Percentiles rank a stretch among this genome's conserved stretches.
These are phyloP conservation scores for Glossosoma conforme DNA, from an alignment of 1,140 invertebrate genomes.

Conservation along the genomic window DNA sequence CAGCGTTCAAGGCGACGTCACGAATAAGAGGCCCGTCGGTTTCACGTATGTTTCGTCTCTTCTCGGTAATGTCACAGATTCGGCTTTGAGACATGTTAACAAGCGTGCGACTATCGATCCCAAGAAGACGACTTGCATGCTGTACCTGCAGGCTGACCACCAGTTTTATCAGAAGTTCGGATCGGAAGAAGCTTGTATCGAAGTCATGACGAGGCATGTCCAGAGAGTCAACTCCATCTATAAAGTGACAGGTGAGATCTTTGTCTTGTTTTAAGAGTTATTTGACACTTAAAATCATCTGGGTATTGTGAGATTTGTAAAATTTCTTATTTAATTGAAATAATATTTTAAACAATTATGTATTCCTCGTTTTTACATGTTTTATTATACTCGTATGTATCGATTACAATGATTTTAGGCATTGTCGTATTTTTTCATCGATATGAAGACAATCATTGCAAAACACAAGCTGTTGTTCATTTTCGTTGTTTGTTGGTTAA, in stretches of 20 bases:
- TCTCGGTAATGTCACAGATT: constrained; percentile 48
- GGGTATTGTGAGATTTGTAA: no score
- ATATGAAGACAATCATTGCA: no score
- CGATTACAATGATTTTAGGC: no score
- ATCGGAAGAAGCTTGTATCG: constrained; percentile 89
- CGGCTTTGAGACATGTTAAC: constrained; percentile 58
- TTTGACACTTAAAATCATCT: no score
- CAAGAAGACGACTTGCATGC: constrained; percentile 78
- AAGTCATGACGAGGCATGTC: constrained; percentile 91
- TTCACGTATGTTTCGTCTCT: constrained; percentile 40
- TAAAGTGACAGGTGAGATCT: constrained; percentile 70
- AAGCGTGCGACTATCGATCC: constrained; percentile 74
- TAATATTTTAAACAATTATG: no score
- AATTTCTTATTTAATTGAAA: no score
- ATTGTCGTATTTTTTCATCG: no score
- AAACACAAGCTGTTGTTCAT: no score
- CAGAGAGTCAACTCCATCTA: constrained; percentile 92
- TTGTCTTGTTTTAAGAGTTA: no score
- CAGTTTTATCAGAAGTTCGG: constrained; percentile 89
- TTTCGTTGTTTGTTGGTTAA: no score
- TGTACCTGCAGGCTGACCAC: constrained; percentile 93
- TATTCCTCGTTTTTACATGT: no score
- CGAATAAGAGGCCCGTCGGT: constrained; percentile 47
- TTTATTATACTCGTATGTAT: no score
- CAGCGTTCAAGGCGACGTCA: constrained; percentile 46